Conservation (phyloP, 1,140 invertebrate genomes). For the Conus ventricosus region DNA sequence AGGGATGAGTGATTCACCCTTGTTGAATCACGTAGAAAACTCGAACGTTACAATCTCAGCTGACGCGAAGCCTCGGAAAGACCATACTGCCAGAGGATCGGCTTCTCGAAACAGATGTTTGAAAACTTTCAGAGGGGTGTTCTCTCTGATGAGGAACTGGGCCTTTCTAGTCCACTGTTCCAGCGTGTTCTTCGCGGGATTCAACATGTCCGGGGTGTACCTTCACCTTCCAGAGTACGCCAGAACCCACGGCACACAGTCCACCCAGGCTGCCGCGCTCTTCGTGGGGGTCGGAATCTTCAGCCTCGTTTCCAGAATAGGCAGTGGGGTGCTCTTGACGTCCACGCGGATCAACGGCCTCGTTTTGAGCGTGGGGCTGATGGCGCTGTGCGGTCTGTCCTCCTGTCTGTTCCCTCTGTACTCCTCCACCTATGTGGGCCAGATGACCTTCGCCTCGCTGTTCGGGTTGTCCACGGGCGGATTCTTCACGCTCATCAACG, state of each 20-base stretch:
- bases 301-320: constrained; percentile 25
- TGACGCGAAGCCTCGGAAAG: neutral
- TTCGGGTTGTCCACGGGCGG: constrained; percentile 7
- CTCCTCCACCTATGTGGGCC: neutral
- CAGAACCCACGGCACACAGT: neutral
- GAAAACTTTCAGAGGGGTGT: neutral
- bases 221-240: constrained; percentile 12
- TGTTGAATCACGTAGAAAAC: neutral
- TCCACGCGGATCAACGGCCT: neutral
- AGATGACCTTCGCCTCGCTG: neutral
- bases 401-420: constrained; percentile 15
- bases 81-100: neutral
- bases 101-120: neutral
- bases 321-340: neutral
- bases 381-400: neutral
- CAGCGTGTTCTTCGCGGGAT: neutral
- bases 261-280: neutral
- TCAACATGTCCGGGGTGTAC: constrained; percentile 8
- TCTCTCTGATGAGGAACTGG: neutral
- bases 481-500: constrained; percentile 21
- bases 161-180: neutral
- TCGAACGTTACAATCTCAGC: neutral
- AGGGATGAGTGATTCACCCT: neutral
- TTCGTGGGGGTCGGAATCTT: constrained; percentile 12
- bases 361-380: neutral